phyloP scores from a whole-genome alignment of 2,113 vertebrate species.

The Centropristis striata region DNA sequence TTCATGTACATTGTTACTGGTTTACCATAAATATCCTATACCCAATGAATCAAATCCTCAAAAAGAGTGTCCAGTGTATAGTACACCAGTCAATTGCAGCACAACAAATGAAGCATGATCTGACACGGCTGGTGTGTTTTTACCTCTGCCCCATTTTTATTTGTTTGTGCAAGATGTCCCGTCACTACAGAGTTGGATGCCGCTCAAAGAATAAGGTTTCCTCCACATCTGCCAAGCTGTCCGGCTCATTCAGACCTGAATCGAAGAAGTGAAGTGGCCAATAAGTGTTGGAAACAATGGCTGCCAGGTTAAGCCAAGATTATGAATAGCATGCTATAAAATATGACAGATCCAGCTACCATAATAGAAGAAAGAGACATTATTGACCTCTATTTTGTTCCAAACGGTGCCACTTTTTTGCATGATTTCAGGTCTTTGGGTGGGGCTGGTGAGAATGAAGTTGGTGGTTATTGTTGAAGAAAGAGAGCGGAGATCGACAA shows the following conservation, averaged over 20 bases:
- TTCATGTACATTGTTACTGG: background rate
- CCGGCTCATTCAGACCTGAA: background rate
- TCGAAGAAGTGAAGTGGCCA: conserved; percentile 5
- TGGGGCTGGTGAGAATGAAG: background rate
- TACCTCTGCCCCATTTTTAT: background rate
- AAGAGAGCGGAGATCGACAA: background rate
- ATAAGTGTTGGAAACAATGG: conserved; percentile 21
- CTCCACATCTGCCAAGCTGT: conserved; percentile 10
- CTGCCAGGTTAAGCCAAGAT: conserved; percentile 6
- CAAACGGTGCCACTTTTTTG: background rate
- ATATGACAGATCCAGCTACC: background rate
- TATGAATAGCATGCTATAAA: background rate
- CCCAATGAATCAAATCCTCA: background rate
- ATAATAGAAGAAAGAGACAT: background rate
- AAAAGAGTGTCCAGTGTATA: too few relatives aligned
- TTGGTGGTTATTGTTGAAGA: background rate
- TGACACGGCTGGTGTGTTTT: background rate
- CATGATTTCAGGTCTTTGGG: background rate
- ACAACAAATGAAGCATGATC: background rate
- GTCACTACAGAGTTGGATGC: background rate
- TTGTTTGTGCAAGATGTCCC: background rate
- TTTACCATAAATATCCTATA: too few relatives aligned
- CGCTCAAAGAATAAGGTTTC: conserved; percentile 19
- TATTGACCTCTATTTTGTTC: background rate
- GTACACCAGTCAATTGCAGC: background rate